These are phyloP conservation scores for Cheilosia soror DNA, from an alignment of 2,888 invertebrate genomes.

Conservation along the genomic window DNA sequence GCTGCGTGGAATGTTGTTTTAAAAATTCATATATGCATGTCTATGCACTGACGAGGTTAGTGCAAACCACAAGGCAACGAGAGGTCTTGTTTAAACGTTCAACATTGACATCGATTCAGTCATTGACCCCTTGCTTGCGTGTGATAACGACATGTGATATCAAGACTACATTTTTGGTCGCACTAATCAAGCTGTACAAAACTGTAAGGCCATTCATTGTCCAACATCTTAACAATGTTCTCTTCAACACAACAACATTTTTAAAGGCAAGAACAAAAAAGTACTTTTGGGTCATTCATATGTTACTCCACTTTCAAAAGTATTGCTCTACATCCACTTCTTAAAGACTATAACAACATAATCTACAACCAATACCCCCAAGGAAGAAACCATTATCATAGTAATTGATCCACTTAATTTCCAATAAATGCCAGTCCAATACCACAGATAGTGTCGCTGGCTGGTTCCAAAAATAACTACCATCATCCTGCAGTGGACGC, in stretches of 20 bases:
- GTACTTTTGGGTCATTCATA: background rate
- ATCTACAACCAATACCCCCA: slow-evolving; percentile 11
- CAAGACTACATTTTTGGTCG: background rate
- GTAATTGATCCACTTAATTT: slow-evolving; percentile 54
- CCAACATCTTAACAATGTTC: background rate
- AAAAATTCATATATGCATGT: too few species aligned
- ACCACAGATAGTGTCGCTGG: background rate
- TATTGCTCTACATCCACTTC: slow-evolving; percentile 25
- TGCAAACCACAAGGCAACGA: background rate
- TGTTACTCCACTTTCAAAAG: slow-evolving; percentile 14
- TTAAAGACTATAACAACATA: background rate
- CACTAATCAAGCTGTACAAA: background rate
- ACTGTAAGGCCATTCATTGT: slow-evolving; percentile 4
- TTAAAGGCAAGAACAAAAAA: background rate
- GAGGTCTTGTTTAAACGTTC: background rate
- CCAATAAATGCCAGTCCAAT: slow-evolving; percentile 23
- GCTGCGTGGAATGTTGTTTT: too few species aligned
- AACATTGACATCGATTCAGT: background rate
- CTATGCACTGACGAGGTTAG: background rate
- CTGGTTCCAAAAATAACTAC: slow-evolving; percentile 26
- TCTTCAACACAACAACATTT: background rate
- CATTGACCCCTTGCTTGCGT: background rate
- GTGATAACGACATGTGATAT: background rate
- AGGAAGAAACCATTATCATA: slow-evolving; percentile 34
- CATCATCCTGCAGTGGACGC: slow-evolving; percentile 29